Base-by-base conservation (phyloP, 2,797 vertebrate genomes). In the Cyclura pinguis region DNA sequence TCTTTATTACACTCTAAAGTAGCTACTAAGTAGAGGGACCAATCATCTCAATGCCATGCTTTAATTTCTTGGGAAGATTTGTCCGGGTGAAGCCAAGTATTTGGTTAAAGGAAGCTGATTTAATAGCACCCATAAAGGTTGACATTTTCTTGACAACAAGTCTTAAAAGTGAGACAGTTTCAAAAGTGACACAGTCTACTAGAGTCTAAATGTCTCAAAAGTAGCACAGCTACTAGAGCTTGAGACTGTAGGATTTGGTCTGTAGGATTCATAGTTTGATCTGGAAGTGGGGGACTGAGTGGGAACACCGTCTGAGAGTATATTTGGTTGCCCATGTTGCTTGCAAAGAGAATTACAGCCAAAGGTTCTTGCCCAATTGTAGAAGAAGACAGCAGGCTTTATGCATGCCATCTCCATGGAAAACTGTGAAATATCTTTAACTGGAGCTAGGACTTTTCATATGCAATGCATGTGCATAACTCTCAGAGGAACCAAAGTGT, bases 21-120 rank as follows among this genome's bases (percentile, higher is more conserved):
- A 89, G 92, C 89, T 84, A 89, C 2, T 89, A 94, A 93, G 88
- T 89, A 91, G 2, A 92, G 89, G 73, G 67, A 77, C 84, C 20
- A 89, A 69, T 80, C 80, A 72, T 82, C 87, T 27, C 73, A 82
- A 14, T 35, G 81, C n/a, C 57, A 47, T 76, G 18, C 42, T 42
- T 64, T 77, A 47, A 76, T 89, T 64, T 76, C 27, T 82, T 57
- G 1, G 16, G 59, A 83, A 59, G 38, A 59, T 62, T 57, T 83
- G 22, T 73, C 52, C 38, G 7, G 64, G 20, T 85, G 1, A 38
- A 62, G 27, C 92, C 88, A 91, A 24, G 84, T 77, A 87, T 93
- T 90, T 14, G 2, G 83, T 35, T 88, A 92, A 69, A 69, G 67
- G 1, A 42, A n/a, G 20, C 18, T 52, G 13, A 62, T 73, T 62